Evolutionary conservation across 1,140 invertebrate species (phyloP).

Genomic region (Cherax destructor): DNA sequence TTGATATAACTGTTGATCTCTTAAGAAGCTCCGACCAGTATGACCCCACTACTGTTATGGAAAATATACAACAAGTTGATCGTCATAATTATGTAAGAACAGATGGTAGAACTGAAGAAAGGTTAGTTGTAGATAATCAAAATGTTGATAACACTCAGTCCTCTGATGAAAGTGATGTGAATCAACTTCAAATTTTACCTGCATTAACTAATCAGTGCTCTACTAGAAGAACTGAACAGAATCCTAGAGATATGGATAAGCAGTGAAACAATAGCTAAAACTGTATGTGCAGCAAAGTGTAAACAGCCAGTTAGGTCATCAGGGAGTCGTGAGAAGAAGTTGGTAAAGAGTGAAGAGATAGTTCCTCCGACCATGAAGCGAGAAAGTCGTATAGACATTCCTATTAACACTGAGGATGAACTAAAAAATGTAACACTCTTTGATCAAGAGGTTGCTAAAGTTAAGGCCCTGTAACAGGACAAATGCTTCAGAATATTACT

Average conservation of each 20-base stretch:
- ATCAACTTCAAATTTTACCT: neutral
- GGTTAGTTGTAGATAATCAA: neutral
- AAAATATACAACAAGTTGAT: neutral
- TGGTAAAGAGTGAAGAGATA: constrained; percentile 56
- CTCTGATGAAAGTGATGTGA: neutral
- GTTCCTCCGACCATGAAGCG: constrained; percentile 35
- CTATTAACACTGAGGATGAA: constrained; percentile 8
- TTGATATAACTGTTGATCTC: neutral
- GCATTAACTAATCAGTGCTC: neutral
- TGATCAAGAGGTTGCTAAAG: neutral
- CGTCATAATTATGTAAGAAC: neutral
- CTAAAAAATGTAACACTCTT: neutral
- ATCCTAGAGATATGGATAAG: neutral
- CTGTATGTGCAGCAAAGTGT: neutral
- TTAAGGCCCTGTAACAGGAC: neutral
- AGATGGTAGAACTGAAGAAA: neutral
- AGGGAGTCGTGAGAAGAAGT: constrained; percentile 36
- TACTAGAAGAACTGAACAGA: neutral
- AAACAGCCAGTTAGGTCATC: neutral
- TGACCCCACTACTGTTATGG: neutral
- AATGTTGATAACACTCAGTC: neutral
- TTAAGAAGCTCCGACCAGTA: neutral
- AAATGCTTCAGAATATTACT: neutral
- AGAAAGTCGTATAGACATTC: constrained; percentile 52
- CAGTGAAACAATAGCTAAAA: neutral